Evolutionary conservation across 2,113 vertebrate genomes (phyloP).

Genomic region (Fregetta grallaria): DNA sequence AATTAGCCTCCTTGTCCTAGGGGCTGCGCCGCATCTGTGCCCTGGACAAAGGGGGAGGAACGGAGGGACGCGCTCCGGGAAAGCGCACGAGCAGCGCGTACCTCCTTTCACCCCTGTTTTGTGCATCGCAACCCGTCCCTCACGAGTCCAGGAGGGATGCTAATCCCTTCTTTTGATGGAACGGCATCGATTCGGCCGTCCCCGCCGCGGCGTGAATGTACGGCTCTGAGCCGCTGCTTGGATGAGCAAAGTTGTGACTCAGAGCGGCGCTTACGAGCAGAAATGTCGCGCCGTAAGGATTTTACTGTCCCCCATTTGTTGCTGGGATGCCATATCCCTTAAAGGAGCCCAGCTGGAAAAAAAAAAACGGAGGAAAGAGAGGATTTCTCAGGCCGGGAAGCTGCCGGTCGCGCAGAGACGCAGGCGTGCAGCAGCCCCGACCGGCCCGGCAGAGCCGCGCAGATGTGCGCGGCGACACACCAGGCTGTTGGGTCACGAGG

Average conservation of each 20-base stretch:
- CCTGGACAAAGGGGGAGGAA: not conserved
- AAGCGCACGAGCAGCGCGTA: accelerated
- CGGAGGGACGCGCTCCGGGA: not conserved
- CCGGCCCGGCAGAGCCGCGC: accelerated
- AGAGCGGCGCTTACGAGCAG: accelerated
- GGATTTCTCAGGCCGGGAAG: not conserved
- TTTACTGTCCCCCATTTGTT: not conserved
- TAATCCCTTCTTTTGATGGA: accelerated
- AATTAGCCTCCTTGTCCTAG: constrained; percentile 12
- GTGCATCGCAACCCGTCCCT: not conserved
- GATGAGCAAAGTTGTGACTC: accelerated
- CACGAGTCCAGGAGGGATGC: accelerated
- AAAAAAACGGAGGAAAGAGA: not conserved
- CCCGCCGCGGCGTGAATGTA: accelerated
- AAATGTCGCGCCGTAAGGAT: accelerated
- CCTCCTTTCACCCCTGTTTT: not conserved
- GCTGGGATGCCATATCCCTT: not conserved
- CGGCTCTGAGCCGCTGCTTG: accelerated
- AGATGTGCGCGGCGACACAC: accelerated
- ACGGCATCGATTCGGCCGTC: accelerated
- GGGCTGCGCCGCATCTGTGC: not conserved
- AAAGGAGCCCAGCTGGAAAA: not conserved
- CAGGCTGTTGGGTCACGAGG: accelerated
- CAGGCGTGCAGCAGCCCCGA: accelerated
- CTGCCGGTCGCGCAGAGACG: accelerated